Evolutionary conservation across 2,797 vertebrate species (phyloP).

Genomic region (Rhabdomys pumilio): DNA sequence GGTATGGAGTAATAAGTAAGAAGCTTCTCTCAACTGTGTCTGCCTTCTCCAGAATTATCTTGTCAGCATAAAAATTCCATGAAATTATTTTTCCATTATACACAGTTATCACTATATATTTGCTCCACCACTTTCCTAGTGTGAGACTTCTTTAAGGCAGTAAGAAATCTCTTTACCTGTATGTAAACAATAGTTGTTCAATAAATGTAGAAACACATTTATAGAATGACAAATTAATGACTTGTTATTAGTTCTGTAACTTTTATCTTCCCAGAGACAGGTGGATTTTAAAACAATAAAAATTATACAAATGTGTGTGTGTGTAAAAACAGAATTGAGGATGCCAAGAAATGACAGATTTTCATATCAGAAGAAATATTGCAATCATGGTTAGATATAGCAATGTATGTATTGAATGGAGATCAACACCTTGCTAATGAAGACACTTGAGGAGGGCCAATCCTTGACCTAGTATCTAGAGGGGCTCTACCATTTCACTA

Average conservation of each 20-base stretch:
- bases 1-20: not conserved
- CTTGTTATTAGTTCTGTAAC: not conserved
- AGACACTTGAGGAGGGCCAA: not conserved
- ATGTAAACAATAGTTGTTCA: not conserved
- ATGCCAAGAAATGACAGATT: not conserved
- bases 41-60: not conserved
- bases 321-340: not conserved
- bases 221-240: not conserved
- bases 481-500: not conserved
- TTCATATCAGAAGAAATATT: not conserved
- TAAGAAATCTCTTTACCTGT: not conserved
- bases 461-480: not conserved
- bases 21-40: not conserved
- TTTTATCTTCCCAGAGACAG: not conserved
- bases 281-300: not conserved
- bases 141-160: not conserved
- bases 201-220: not conserved
- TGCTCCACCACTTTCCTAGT: not conserved
- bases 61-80: not conserved
- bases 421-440: not conserved
- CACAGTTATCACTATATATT: not conserved
- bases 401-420: not conserved
- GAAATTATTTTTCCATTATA: not conserved
- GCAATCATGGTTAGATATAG: not conserved
- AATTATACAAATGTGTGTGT: not conserved